A percentile compares a stretch with the other conserved stretches of the same genome.
phyloP scores from a whole-genome alignment of 2,888 invertebrate genomes.

The Achlya flavicornis region DNA sequence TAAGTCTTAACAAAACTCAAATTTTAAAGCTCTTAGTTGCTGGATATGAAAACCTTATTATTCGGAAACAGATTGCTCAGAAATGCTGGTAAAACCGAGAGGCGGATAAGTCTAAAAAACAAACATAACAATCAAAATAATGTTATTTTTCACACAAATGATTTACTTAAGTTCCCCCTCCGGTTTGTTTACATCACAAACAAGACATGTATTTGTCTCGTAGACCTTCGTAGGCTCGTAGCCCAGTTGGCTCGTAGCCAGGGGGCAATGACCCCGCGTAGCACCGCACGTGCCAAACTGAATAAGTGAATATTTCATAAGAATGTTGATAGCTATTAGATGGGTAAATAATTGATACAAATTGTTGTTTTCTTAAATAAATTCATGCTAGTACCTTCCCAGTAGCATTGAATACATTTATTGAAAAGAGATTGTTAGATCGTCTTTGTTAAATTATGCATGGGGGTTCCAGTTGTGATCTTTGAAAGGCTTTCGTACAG shows the following conservation, averaged over 20 bases:
- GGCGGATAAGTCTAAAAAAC: no score
- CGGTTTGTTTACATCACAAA: constrained; percentile 4
- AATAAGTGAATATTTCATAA: constrained; percentile 10
- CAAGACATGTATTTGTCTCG: constrained; percentile 5
- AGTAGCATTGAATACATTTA: no score
- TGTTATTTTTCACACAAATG: background rate
- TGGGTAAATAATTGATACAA: background rate
- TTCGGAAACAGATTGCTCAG: no score
- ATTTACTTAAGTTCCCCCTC: background rate
- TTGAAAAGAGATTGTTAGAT: background rate
- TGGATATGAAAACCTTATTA: no score
- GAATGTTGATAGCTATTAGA: constrained; percentile 1
- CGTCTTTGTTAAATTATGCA: no score
- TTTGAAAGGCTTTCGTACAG: no score
- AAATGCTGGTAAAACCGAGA: no score
- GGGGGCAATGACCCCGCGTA: constrained; percentile 47
- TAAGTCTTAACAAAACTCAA: no score
- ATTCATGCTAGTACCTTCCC: background rate
- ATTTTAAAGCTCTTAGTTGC: no score
- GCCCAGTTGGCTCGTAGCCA: constrained; percentile 62
- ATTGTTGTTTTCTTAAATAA: background rate
- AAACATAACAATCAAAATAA: no score
- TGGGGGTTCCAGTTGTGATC: no score
- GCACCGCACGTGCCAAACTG: constrained; percentile 20
- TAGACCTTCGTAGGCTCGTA: constrained; percentile 32